Evolutionary conservation across 2,113 vertebrate species (phyloP), one percentile per base, ranked within the genome.

Genomic region (Ptychochromis oligacanthus): DNA sequence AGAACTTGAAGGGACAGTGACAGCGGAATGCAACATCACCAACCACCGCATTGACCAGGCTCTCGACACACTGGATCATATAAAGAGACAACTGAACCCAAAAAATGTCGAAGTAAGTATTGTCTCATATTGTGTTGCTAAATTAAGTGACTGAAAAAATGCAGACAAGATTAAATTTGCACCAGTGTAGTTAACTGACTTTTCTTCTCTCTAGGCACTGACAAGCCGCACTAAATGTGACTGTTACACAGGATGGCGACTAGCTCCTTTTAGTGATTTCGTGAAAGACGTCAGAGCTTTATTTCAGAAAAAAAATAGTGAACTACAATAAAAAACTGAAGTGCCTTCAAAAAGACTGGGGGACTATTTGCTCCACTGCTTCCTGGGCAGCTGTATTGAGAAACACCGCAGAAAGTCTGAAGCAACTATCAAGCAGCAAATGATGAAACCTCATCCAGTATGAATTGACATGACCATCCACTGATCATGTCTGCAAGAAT

Each of bases 31-130:
- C 20, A 0, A 2, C 0, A 60, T 40, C 57, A 0, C 1, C 0
- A 0, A 7, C 0, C 0, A 1, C 0, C 3, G 13, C 12, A 55
- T 84, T 9, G 0, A 0, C 0, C 0, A 0, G 1, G 1, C 18
- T 3, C 0, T 65, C 0, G 40, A 54, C 0, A 2, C 0, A 43
- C 22, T 91, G 12, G 0, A 17, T 1, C 0, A 0, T 0, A 11
- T 0, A 2, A 5, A 6, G 2, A 0, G 1, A 22, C 0, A 13
- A 14, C 28, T 38, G 2, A 20, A 11, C 0, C 2, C 0, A 13
- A 4, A 7, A 20, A 0, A 2, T n/a, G n/a, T n/a, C n/a, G n/a
- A 3, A 1, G 93, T 94, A 75, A 93, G 91, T 90, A 72, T 38
- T 31, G 20, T 24, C 24, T 2, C 3, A 13, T 4, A 12, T 10